phyloP scores from a whole-genome alignment of 2,113 vertebrate genomes.

The Cercopithecus mona region DNA sequence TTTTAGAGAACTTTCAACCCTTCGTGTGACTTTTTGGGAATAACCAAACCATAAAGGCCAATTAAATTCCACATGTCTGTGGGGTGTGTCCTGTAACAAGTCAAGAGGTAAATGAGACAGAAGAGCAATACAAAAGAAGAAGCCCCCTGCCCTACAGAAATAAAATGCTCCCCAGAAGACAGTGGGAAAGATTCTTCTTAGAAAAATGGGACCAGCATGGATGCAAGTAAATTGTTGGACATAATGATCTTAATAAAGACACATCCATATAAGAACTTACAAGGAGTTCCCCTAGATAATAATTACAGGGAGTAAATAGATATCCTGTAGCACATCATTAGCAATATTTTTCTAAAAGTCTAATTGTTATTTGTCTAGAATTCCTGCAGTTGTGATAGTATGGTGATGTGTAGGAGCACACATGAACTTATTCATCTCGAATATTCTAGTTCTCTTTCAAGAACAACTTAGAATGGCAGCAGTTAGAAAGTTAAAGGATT shows the following conservation, averaged over 20 bases:
- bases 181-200: background rate
- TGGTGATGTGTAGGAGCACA: background rate
- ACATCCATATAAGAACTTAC: background rate
- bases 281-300: background rate
- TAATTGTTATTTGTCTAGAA: background rate
- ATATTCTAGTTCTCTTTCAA: background rate
- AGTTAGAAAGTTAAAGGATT: background rate
- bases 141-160: background rate
- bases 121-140: background rate
- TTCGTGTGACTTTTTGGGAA: conserved; percentile 25
- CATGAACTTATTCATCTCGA: background rate
- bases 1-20: background rate
- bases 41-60: background rate
- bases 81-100: background rate
- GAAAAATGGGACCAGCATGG: background rate
- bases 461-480: background rate
- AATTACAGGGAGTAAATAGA: background rate
- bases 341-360: background rate
- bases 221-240: background rate
- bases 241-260: background rate
- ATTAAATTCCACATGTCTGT: background rate
- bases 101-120: background rate
- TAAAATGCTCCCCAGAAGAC: background rate
- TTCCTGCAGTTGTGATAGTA: background rate
- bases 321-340: background rate